These are phyloP conservation scores for Brienomyrus longianalis DNA, from an alignment of 2,113 vertebrate genomes.

Conservation along the genomic window DNA sequence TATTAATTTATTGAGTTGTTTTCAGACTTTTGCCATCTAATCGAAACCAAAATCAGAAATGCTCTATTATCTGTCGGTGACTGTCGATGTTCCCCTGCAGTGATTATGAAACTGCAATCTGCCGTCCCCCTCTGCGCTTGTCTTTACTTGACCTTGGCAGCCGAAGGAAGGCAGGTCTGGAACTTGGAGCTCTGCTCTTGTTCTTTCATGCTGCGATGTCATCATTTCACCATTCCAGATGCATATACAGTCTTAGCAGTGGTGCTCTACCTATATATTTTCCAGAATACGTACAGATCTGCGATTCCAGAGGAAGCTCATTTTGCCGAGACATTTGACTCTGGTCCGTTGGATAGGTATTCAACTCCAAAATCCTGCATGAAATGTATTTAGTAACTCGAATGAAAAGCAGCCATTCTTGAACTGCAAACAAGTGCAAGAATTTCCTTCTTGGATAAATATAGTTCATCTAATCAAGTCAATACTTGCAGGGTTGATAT, in stretches of 20 bases:
- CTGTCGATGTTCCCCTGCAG: background rate
- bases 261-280: background rate
- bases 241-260: background rate
- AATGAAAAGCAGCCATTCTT: background rate
- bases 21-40: background rate
- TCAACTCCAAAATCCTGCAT: background rate
- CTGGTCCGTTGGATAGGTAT: conserved; percentile 28
- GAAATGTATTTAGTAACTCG: background rate
- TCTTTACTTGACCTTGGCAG: background rate
- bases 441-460: background rate
- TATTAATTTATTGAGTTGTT: background rate
- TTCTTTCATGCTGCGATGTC: background rate
- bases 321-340: conserved; percentile 32
- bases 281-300: conserved; percentile 19
- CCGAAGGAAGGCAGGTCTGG: background rate
- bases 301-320: conserved; percentile 19
- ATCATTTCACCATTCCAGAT: background rate
- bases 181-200: background rate
- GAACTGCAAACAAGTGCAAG: background rate
- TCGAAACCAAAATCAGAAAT: background rate
- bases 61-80: background rate
- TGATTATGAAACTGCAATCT: background rate
- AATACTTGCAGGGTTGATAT: background rate
- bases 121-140: background rate
- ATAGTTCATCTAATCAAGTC: background rate